These are phyloP conservation scores for Anoplolepis gracilipes DNA, from an alignment of 1,140 invertebrate genomes.

Conservation along the genomic window DNA sequence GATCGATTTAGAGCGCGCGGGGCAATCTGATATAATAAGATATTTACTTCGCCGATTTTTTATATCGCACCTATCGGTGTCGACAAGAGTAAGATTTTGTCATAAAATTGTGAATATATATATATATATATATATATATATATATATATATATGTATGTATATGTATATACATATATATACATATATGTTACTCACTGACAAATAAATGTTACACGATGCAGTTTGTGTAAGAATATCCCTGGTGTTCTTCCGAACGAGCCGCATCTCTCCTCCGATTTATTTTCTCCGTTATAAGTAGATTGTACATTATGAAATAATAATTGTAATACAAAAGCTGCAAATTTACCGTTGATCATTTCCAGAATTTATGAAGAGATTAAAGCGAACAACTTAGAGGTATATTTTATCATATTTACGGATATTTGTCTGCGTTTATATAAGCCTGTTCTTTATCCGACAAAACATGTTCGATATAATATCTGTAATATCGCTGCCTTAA, in stretches of 20 bases:
- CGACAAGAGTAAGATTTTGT: constrained; percentile 69
- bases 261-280: constrained; percentile 37
- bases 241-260: constrained; percentile 60
- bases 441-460: constrained; percentile 53
- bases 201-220: constrained; percentile 81
- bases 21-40: constrained; percentile 31
- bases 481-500: constrained; percentile 49
- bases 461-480: constrained; percentile 57
- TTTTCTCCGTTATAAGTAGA: constrained; percentile 31
- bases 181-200: constrained; percentile 72
- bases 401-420: constrained; percentile 55
- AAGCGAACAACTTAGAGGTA: constrained; percentile 34
- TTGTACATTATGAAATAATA: constrained; percentile 19
- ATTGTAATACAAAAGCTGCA: constrained; percentile 31
- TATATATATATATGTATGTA: too few relatives aligned
- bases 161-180: too few relatives aligned
- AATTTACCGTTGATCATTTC: constrained; percentile 50
- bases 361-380: constrained; percentile 49
- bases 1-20: constrained; percentile 25
- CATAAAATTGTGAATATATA: constrained; percentile 75
- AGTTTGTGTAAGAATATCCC: constrained; percentile 77
- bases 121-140: background rate
- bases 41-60: constrained; percentile 56
- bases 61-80: constrained; percentile 52
- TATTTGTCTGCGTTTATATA: constrained; percentile 47